Evolutionary conservation across 2,888 invertebrate genomes (phyloP), one percentile per base, ranked within the genome.

Genomic region (Galerucella nymphaeae): DNA sequence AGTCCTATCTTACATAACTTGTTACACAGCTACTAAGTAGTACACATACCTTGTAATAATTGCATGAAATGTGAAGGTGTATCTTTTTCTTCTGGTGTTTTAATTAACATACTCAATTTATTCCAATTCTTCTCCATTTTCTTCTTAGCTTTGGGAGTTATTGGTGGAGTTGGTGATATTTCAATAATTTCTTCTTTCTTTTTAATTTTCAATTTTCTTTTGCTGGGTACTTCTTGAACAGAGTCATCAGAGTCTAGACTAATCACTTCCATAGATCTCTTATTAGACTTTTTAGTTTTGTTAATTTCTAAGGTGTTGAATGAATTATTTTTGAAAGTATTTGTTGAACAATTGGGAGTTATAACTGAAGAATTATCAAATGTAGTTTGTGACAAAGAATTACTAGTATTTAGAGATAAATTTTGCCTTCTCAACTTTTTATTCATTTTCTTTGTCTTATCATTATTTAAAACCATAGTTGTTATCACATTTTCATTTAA

Each of bases 401-500:
- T 58, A 8, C 14, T 57, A 57, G 50, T n/a, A 16, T 53, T 53
- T 53, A 18, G 20, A 58, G 16, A 10, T 62, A 18, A n/a, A 16
- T 41, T 62, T 41, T 62, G 10, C 10, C 41, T 16, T 45, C 4
- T 16, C 8, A 30, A 13, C 16, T 16, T 42, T 41, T 62, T 62
- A 9, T 42, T 62, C 11, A 6, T 42, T 41, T 42, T 42, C 18
- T 42, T 62, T 20, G 4, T 38, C 2, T 16, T 59, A 9, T 13
- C 11, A 59, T 38, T 59, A 18, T 9, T 30, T 30, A 16, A n/a
- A 58, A 14, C 23, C 10, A 50, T 20, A 16, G 10, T 64, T 64
- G 41, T 3, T 13, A 71, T 42, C 18, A 59, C 59, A 53, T 61
- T 58, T 68, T 68, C 30, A 58, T 72, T 61, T 10, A 72, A 30